Percentiles rank a stretch among this genome's conserved stretches.
Conservation (phyloP, 2,888 invertebrate genomes). For the Xestia ashworthii region DNA sequence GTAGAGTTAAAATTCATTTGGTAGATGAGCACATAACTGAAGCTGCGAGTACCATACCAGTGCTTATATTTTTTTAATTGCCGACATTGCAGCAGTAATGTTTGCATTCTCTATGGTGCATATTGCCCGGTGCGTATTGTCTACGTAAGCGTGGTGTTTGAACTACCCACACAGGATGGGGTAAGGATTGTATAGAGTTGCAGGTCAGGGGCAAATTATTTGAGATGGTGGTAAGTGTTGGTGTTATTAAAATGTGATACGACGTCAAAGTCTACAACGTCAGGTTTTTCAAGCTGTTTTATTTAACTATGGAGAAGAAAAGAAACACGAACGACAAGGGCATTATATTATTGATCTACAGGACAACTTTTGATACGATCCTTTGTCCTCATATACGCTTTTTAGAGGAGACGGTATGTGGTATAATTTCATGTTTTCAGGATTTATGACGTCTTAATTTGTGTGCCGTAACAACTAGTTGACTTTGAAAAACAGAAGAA, state of each 20-base stretch:
- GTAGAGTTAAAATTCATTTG: conserved; percentile 29
- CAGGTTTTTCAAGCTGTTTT: too few relatives aligned
- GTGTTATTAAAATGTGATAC: background rate
- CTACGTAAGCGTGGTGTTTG: conserved; percentile 72
- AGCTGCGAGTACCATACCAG: conserved; percentile 64
- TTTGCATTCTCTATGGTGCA: conserved; percentile 73
- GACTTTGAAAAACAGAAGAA: too few relatives aligned
- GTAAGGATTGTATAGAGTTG: conserved; percentile 69
- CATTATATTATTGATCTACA: too few relatives aligned
- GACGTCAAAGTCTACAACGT: too few relatives aligned
- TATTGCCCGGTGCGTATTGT: conserved; percentile 78
- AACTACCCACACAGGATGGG: conserved; percentile 64
- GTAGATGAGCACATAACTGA: conserved; percentile 3
- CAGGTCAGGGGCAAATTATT: background rate
- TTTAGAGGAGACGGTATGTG: too few relatives aligned
- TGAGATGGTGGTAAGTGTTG: background rate
- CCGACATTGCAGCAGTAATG: conserved; percentile 63
- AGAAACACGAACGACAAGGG: too few relatives aligned
- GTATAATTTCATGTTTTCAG: background rate
- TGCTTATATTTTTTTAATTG: conserved; percentile 71
- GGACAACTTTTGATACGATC: background rate
- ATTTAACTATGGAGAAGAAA: too few relatives aligned
- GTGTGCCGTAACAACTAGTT: background rate
- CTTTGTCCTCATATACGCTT: background rate
- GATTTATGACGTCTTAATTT: background rate